Evolutionary conservation across 2,888 invertebrate genomes (phyloP).

Genomic region (Lottia gigantea): DNA sequence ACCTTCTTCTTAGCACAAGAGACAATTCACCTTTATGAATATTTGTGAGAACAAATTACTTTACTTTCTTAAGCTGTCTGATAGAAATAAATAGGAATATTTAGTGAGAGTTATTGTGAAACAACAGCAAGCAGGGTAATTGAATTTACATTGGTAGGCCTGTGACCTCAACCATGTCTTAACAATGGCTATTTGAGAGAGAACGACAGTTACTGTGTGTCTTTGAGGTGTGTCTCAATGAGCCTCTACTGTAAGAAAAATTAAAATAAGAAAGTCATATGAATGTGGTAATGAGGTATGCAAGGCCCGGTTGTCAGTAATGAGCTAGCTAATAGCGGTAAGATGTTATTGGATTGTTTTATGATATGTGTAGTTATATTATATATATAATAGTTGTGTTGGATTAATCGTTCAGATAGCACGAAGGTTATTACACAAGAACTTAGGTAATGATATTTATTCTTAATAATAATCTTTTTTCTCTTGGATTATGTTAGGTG

Average conservation of each 20-base stretch:
- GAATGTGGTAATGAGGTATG: slow-evolving; percentile 45
- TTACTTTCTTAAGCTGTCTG: slow-evolving; percentile 30
- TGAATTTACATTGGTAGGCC: slow-evolving; percentile 40
- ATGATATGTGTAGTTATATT: slow-evolving; percentile 1
- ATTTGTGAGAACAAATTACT: slow-evolving; percentile 31
- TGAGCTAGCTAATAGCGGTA: slow-evolving; percentile 20
- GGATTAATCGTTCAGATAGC: not conserved
- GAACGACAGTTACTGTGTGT: slow-evolving; percentile 51
- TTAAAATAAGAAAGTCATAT: slow-evolving; percentile 52
- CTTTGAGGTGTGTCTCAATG: slow-evolving; percentile 50
- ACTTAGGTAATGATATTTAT: not conserved
- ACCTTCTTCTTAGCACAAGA: slow-evolving; percentile 25
- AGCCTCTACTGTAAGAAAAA: slow-evolving; percentile 41
- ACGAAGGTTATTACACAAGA: not conserved
- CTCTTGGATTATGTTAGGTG: not conserved
- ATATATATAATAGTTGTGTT: not conserved
- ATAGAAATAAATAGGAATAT: slow-evolving; percentile 39
- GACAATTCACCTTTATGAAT: slow-evolving; percentile 38
- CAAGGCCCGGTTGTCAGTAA: slow-evolving; percentile 25
- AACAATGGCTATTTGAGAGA: slow-evolving; percentile 47
- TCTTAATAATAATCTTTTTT: not conserved
- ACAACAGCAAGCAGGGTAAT: slow-evolving; percentile 43
- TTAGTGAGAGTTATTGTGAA: slow-evolving; percentile 41
- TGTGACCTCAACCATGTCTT: slow-evolving; percentile 41
- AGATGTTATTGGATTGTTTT: slow-evolving; percentile 14